Base-by-base conservation (phyloP, 2,797 vertebrate species). In the Galago senegalensis region DNA sequence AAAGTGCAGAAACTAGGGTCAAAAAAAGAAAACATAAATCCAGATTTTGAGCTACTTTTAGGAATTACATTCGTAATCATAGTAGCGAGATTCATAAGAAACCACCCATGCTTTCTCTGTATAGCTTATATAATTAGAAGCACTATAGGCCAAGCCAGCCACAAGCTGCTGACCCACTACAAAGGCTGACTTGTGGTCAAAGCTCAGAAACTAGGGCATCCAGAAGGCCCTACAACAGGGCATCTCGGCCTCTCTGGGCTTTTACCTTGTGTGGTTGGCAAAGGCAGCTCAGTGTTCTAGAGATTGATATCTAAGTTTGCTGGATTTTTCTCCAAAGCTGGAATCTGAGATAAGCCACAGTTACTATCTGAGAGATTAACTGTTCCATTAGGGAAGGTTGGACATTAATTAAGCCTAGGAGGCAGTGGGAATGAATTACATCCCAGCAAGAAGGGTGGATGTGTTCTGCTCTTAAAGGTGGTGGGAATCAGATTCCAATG, bases 71-170 rank as follows among this genome's bases (percentile, higher is more conserved):
- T 96, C 0, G 60, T 94, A 97, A 95, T 97, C 87, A 92, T 61
- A 92, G 81, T 65, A 90, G 67, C 77, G 76, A 94, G 85, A 98
- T 93, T 97, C 97, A 95, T 63, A 79, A 87, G 96, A 95, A 90
- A 77, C 56, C 80, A 76, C 58, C 70, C 87, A 56, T 60, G 90
- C 77, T 96, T 98, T 87, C 95, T 97, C 97, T 98, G 61, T 70
- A 73, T 91, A 98, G 82, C 77, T 95, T 87, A 83, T 96, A 67
- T 96, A 97, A 97, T 95, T 97, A 98, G 97, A 43, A 96, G 91
- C 76, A 13, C 84, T 16, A 3, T 21, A 76, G 69, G 95, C 97
- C 97, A 98, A 95, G 58, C 83, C 81, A 56, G 87, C 97, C 97
- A 81, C 93, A 98, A 98, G 91, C 49, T 97, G 90, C 87, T 96